These are phyloP conservation scores for Mercenaria mercenaria DNA, from an alignment of 1,140 invertebrate genomes.

Conservation along the genomic window DNA sequence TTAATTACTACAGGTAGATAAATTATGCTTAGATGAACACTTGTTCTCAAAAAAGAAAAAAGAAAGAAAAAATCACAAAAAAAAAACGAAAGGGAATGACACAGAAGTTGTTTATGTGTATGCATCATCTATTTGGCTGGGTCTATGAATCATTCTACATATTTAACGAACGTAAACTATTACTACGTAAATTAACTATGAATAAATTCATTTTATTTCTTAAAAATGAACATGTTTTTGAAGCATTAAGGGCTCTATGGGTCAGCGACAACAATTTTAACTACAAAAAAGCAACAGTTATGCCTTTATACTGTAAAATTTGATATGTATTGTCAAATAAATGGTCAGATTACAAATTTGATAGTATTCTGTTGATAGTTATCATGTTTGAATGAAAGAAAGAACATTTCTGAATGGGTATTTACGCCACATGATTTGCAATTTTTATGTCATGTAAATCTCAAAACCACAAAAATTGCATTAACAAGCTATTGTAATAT, in stretches of 20 bases:
- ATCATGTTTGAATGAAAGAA: not conserved
- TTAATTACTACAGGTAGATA: too few species aligned
- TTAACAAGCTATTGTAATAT: not conserved
- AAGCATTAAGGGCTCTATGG: not conserved
- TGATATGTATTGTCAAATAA: not conserved
- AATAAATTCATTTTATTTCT: not conserved
- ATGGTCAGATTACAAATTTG: not conserved
- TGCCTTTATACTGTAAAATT: not conserved
- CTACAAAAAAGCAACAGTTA: not conserved
- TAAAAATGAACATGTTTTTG: not conserved
- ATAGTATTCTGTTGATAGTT: not conserved
- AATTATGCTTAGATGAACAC: too few species aligned
- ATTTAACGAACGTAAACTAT: not conserved
- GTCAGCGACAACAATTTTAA: not conserved
- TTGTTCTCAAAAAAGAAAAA: too few species aligned
- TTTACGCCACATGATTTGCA: not conserved
- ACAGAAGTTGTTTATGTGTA: too few species aligned
- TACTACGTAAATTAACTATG: not conserved
- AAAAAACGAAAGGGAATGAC: too few species aligned
- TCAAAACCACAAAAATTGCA: not conserved
- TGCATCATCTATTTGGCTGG: too few species aligned
- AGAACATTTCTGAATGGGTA: conserved; percentile 1
- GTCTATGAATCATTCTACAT: too few species aligned
- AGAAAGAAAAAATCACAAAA: too few species aligned
- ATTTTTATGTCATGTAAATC: not conserved